These are phyloP conservation scores for Carassius auratus DNA, from an alignment of 2,113 vertebrate species.

Conservation along the genomic window DNA sequence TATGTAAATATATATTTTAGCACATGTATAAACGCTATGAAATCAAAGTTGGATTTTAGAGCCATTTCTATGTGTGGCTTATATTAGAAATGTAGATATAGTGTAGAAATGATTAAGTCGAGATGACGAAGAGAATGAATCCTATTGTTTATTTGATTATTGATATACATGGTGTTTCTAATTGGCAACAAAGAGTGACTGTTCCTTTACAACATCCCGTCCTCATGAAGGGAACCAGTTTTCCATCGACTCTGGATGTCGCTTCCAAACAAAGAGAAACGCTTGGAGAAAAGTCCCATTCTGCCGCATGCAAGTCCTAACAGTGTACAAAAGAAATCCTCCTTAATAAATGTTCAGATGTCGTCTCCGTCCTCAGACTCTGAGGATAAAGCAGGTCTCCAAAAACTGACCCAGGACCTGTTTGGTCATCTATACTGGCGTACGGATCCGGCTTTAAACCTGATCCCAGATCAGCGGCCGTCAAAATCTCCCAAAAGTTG, in stretches of 20 bases:
- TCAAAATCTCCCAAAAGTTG: conserved; percentile 7
- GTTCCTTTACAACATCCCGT: conserved; percentile 25
- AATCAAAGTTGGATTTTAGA: too few relatives aligned
- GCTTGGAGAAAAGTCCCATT: conserved; percentile 35
- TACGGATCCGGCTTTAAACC: conserved; percentile 8
- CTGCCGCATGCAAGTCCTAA: conserved; percentile 54
- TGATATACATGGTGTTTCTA: conserved; percentile 53
- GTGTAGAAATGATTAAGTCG: conserved; percentile 16
- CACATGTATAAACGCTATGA: too few relatives aligned
- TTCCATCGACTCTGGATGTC: background rate
- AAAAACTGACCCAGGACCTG: too few relatives aligned
- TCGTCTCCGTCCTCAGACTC: background rate
- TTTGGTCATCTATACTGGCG: conserved; percentile 36
- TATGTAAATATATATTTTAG: background rate
- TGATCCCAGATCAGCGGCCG: conserved; percentile 41
- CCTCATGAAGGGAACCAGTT: background rate
- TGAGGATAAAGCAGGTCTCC: background rate
- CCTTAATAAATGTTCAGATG: conserved; percentile 34
- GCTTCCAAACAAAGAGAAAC: conserved; percentile 35
- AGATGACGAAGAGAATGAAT: conserved; percentile 37
- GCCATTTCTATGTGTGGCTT: background rate
- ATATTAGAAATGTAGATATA: background rate
- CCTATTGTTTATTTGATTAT: conserved; percentile 56
- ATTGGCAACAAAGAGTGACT: conserved; percentile 50
- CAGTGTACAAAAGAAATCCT: conserved; percentile 47